Conservation (phyloP, 2,113 vertebrate genomes). For the Onychorhynchus coronatus region DNA sequence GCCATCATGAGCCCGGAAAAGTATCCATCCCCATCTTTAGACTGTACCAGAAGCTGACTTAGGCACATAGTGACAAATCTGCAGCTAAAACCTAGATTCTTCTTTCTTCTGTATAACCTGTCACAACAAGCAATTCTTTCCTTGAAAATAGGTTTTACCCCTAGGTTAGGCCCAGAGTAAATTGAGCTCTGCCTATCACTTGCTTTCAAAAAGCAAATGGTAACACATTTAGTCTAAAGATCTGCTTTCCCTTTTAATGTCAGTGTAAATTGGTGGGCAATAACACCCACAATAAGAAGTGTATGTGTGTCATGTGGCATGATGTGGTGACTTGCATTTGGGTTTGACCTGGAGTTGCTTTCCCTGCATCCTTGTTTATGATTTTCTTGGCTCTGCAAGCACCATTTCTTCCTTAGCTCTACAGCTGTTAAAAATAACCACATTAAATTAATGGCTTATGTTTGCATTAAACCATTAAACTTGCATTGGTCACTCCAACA, state of each 20-base stretch:
- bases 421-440: not conserved
- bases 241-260: not conserved
- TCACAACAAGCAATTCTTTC: not conserved
- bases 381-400: not conserved
- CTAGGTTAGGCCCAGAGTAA: not conserved
- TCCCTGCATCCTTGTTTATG: not conserved
- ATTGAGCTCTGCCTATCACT: not conserved
- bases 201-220: not conserved
- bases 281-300: rapidly evolving
- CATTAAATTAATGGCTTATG: not conserved
- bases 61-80: not conserved
- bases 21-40: not conserved
- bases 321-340: not conserved
- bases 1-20: not conserved
- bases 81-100: not conserved
- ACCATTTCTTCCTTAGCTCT: not conserved
- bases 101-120: not conserved
- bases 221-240: not conserved
- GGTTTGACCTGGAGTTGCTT: not conserved
- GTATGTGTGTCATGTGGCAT: rapidly evolving
- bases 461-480: not conserved
- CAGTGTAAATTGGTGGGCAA: not conserved
- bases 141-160: not conserved
- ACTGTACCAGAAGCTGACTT: not conserved
- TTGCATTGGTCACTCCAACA: not conserved